phyloP scores from a whole-genome alignment of 1,140 invertebrate species.

The Lepidostoma basale region DNA sequence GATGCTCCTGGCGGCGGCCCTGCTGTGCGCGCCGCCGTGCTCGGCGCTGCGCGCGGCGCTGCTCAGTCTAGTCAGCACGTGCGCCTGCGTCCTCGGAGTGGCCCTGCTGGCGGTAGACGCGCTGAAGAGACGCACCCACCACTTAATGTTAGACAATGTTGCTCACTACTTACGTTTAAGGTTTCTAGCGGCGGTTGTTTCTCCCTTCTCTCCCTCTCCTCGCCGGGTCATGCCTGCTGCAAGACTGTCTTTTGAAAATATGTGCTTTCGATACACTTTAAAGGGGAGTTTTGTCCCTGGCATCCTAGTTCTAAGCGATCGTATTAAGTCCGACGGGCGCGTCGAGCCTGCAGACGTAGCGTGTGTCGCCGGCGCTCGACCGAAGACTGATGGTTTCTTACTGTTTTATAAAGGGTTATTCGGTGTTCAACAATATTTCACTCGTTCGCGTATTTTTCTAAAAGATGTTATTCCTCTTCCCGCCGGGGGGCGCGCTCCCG shows the following conservation, averaged over 20 bases:
- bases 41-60: constrained; percentile 11
- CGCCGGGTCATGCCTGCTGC: constrained; percentile 10
- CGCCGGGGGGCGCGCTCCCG: background rate
- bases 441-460: constrained; percentile 43
- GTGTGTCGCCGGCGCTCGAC: constrained; percentile 41
- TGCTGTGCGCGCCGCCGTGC: background rate
- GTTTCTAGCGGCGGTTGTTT: background rate
- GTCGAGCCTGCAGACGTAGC: constrained; percentile 41
- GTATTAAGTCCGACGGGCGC: constrained; percentile 30
- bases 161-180: constrained; percentile 43
- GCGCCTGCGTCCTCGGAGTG: background rate
- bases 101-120: background rate
- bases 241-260: constrained; percentile 34
- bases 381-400: constrained; percentile 46
- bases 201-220: background rate
- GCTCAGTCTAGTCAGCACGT: constrained; percentile 17
- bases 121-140: constrained; percentile 22
- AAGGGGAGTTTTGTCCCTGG: constrained; percentile 12
- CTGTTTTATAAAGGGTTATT: constrained; percentile 42
- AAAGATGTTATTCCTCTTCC: constrained; percentile 20
- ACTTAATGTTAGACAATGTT: constrained; percentile 43
- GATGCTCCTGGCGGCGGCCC: constrained; percentile 2
- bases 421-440: constrained; percentile 33
- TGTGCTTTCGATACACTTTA: constrained; percentile 35
- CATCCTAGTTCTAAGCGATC: constrained; percentile 27